Evolutionary conservation across 2,888 invertebrate species (phyloP).

Genomic region (Polyommatus iphigenia): DNA sequence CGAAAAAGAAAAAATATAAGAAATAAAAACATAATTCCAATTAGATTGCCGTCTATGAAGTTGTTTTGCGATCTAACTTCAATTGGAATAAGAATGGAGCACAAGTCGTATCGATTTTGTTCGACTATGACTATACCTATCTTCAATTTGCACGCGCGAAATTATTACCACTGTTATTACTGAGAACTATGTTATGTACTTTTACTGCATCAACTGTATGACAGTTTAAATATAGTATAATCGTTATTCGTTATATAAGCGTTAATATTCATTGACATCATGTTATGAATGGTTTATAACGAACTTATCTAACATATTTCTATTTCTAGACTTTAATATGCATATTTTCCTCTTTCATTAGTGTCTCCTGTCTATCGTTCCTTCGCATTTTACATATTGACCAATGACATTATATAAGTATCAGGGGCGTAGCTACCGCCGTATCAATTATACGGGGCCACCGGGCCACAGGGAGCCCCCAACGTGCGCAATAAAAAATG

Average conservation of each 20-base stretch:
- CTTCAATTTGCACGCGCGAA: constrained; percentile 11
- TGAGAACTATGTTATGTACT: background rate
- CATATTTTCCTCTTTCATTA: background rate
- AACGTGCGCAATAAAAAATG: too few species aligned
- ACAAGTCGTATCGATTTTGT: constrained; percentile 13
- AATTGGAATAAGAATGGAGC: background rate
- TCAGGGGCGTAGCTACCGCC: too few species aligned
- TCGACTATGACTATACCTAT: background rate
- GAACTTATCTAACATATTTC: background rate
- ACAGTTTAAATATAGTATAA: background rate
- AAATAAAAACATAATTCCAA: background rate
- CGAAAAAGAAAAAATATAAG: background rate
- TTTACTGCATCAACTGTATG: background rate
- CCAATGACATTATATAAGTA: too few species aligned
- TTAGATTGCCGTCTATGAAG: background rate
- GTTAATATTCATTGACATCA: background rate
- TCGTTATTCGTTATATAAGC: background rate
- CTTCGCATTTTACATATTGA: too few species aligned
- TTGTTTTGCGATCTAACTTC: constrained; percentile 1
- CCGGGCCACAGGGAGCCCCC: too few species aligned
- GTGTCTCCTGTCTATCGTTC: too few species aligned
- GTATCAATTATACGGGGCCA: too few species aligned
- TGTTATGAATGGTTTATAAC: background rate
- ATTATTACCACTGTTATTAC: background rate
- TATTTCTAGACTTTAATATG: background rate